Base-by-base conservation (phyloP, 2,113 vertebrate species). In the Leptocoma aspasia region DNA sequence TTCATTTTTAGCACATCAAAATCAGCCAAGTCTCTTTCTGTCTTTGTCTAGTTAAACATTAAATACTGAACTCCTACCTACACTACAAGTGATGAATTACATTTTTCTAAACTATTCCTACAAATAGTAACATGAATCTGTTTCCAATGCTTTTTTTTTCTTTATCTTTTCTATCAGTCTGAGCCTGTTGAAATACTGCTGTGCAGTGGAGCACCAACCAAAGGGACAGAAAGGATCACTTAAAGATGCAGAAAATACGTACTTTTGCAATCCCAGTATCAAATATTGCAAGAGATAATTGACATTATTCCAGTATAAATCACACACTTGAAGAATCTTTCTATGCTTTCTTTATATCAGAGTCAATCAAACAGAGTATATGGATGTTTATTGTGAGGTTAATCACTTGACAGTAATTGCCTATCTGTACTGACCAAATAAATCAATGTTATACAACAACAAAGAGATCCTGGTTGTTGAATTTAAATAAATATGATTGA, bases 401-500 rank as follows among this genome's bases (percentile, higher is more conserved):
- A 96, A 97, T 96, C 86, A 95, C 61, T 79, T 18, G 7, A 89
- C 63, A 93, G 76, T 94, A 97, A 97, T 91, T 97, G 77, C 66
- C 70, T 93, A 15, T 82, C 65, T 87, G 54, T 76, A 84, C 28
- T 54, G 50, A 66, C 54, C 61, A 92, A 95, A 95, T 93, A 97
- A 95, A 95, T 95, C 78, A 76, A 87, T 97, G 95, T 73, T 79
- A 61, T 28, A 63, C 35, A 77, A 23, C 70, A 76, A 42, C 54
- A 63, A 77, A 77, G n/a, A 50, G 18, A 85, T 91, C 60, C 35
- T 94, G 85, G 70, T 94, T 97, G 94, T 95, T 86, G 96, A 96
- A 77, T 57, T 94, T 96, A 89, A 47, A 95, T 91, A 88, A 94
- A 91, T 68, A 95, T 93, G 94, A 98, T 90, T 97, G 92, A 98